Evolutionary conservation across 1,140 invertebrate species (phyloP).

Genomic region (Papilio polyxenes): DNA sequence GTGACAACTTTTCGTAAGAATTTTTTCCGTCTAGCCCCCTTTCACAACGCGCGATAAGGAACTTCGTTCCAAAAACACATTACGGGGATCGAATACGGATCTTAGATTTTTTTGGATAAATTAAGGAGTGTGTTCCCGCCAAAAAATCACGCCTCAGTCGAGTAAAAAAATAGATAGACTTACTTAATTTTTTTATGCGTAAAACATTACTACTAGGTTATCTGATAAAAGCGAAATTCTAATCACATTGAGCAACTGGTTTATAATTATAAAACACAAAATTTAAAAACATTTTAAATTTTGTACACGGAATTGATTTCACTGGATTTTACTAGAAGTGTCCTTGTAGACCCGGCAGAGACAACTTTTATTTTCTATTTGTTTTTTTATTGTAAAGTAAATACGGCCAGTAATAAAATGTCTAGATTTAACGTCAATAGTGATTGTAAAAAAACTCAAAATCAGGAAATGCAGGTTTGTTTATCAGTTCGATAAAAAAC

Average conservation of each 20-base stretch:
- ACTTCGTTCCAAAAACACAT: too few relatives aligned
- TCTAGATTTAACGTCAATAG: background rate
- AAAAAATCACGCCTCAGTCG: background rate
- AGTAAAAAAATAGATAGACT: background rate
- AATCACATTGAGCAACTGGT: background rate
- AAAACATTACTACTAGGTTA: background rate
- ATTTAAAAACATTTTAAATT: slow-evolving; percentile 20
- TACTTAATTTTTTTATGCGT: too few relatives aligned
- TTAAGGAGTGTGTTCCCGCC: background rate
- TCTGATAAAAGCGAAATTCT: background rate
- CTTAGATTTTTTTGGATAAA: too few relatives aligned
- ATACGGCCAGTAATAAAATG: slow-evolving; percentile 10
- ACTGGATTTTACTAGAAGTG: background rate
- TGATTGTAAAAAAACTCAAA: slow-evolving; percentile 9
- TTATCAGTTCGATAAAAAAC: background rate
- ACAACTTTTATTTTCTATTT: slow-evolving; percentile 18
- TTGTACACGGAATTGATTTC: slow-evolving; percentile 6
- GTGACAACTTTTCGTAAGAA: too few relatives aligned
- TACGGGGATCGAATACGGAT: too few relatives aligned
- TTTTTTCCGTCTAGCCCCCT: too few relatives aligned
- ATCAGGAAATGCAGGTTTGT: slow-evolving; percentile 14
- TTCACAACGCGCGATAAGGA: too few relatives aligned
- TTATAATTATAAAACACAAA: background rate
- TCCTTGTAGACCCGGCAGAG: slow-evolving; percentile 1
- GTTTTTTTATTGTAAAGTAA: background rate